These are phyloP conservation scores for Agrochola circellaris DNA, from an alignment of 2,888 invertebrate genomes.

Conservation along the genomic window DNA sequence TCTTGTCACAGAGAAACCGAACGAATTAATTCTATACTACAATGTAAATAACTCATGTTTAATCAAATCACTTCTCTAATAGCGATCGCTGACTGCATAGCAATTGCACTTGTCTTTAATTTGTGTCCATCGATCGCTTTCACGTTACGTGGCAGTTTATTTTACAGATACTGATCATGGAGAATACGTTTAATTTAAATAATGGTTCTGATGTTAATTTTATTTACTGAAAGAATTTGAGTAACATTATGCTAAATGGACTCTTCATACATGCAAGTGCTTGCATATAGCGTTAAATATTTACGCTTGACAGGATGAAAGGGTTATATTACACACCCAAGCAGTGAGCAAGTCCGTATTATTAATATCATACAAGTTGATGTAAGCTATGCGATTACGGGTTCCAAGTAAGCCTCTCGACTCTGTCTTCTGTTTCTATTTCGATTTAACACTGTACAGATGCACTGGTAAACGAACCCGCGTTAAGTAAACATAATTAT, in stretches of 20 bases:
- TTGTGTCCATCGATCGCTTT: constrained; percentile 78
- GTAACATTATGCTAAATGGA: neutral
- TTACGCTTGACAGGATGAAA: constrained; percentile 3
- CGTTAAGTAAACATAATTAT: constrained; percentile 68
- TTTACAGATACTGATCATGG: constrained; percentile 16
- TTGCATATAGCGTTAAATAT: constrained; percentile 2
- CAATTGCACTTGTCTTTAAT: constrained; percentile 56
- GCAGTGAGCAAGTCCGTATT: neutral
- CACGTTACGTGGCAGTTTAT: constrained; percentile 46
- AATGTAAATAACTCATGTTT: constrained; percentile 60
- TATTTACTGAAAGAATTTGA: constrained; percentile 14
- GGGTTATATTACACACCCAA: neutral
- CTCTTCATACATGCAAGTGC: neutral
- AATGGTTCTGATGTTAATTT: constrained; percentile 15
- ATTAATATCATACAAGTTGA: constrained; percentile 26
- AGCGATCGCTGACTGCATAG: constrained; percentile 66
- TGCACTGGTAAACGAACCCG: constrained; percentile 74
- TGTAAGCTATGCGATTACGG: constrained; percentile 34
- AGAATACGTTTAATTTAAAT: constrained; percentile 21
- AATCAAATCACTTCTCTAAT: constrained; percentile 65
- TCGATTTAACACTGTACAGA: constrained; percentile 72
- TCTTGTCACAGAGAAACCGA: constrained; percentile 18
- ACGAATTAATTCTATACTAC: constrained; percentile 38
- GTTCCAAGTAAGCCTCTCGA: constrained; percentile 61
- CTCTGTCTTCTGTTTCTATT: constrained; percentile 69